phyloP scores from a whole-genome alignment of 1,140 invertebrate genomes.

The Mya arenaria region DNA sequence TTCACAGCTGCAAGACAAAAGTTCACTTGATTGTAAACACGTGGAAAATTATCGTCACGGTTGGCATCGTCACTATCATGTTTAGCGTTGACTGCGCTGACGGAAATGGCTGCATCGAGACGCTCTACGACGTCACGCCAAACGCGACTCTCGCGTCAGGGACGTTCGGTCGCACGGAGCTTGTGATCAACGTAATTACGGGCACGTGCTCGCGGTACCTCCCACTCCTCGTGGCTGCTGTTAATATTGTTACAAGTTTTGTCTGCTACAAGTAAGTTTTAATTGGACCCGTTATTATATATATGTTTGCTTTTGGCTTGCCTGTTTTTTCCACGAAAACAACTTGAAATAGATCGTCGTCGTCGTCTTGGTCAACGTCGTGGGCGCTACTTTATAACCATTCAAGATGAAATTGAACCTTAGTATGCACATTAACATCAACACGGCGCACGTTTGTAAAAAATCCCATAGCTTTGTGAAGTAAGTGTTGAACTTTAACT shows the following conservation, averaged over 20 bases:
- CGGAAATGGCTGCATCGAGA: slow-evolving; percentile 18
- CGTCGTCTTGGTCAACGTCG: too few relatives aligned
- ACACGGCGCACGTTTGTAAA: too few relatives aligned
- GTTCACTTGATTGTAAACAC: slow-evolving; percentile 65
- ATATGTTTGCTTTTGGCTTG: neutral
- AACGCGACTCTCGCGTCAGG: slow-evolving; percentile 17
- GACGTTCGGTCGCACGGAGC: neutral
- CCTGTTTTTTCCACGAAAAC: neutral
- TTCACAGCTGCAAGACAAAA: slow-evolving; percentile 66
- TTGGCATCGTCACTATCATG: slow-evolving; percentile 45
- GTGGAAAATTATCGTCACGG: slow-evolving; percentile 73
- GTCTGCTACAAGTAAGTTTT: slow-evolving; percentile 42
- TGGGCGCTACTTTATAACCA: too few relatives aligned
- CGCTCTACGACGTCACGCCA: slow-evolving; percentile 20
- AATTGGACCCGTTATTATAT: neutral
- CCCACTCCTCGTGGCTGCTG: slow-evolving; percentile 27
- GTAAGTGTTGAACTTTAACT: too few relatives aligned
- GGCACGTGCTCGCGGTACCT: slow-evolving; percentile 16
- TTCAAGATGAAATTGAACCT: too few relatives aligned
- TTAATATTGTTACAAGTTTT: slow-evolving; percentile 31
- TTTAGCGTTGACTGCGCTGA: slow-evolving; percentile 50
- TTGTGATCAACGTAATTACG: slow-evolving; percentile 1
- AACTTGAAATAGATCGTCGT: neutral
- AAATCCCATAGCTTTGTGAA: too few relatives aligned
- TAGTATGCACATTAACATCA: too few relatives aligned